Evolutionary conservation across 2,113 vertebrate genomes (phyloP).

Genomic region (Chaenocephalus aceratus): DNA sequence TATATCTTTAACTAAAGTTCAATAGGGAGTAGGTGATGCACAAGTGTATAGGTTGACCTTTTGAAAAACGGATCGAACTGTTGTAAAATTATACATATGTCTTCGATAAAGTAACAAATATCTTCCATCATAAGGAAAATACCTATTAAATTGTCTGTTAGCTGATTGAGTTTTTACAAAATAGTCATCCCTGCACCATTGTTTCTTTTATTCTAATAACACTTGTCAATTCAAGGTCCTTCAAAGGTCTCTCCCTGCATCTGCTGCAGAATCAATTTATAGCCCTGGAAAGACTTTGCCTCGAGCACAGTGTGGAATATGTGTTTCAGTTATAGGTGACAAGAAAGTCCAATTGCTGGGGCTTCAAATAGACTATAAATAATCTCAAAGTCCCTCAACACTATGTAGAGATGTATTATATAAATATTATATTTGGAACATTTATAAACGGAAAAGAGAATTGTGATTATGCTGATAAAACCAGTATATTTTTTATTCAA

Average conservation of each 20-base stretch:
- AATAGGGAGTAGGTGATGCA: not conserved
- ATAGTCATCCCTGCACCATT: not conserved
- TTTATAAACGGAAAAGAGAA: not conserved
- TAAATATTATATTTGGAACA: too few species aligned
- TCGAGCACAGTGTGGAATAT: slow-evolving; percentile 24
- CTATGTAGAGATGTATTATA: slow-evolving; percentile 15
- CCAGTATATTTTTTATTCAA: too few species aligned
- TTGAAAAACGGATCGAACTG: not conserved
- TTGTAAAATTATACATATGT: too few species aligned
- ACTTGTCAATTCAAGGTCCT: slow-evolving; percentile 37
- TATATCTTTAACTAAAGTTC: not conserved
- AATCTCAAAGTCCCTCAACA: slow-evolving; percentile 18
- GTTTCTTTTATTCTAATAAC: slow-evolving; percentile 20
- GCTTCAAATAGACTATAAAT: slow-evolving; percentile 53
- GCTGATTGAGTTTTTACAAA: not conserved
- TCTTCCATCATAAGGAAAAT: not conserved
- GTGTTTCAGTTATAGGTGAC: slow-evolving; percentile 39
- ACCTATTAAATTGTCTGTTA: not conserved
- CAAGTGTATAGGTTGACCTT: not conserved
- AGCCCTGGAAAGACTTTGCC: slow-evolving; percentile 44
- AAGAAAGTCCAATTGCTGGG: slow-evolving; percentile 15
- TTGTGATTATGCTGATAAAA: not conserved
- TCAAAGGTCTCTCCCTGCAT: slow-evolving; percentile 26
- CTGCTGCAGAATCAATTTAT: slow-evolving; percentile 47
- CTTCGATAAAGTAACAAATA: too few species aligned